Evolutionary conservation across 2,888 invertebrate species (phyloP).

Genomic region (Scaptomyza parva): DNA sequence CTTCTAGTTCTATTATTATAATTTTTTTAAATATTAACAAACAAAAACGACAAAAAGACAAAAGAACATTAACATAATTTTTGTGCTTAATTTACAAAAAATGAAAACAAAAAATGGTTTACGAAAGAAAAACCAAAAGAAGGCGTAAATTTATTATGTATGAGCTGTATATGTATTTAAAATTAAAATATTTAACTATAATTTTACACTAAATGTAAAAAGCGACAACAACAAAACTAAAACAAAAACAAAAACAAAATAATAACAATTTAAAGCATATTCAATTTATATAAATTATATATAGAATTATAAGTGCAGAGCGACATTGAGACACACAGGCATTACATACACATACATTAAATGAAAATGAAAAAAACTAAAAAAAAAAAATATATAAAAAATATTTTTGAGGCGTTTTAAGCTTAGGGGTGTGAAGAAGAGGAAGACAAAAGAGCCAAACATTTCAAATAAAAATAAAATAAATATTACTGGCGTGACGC

Average conservation of each 20-base stretch:
- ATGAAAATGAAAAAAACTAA: conserved; percentile 10
- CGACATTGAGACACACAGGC: conserved; percentile 44
- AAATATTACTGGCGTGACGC: conserved; percentile 65
- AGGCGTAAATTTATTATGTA: conserved; percentile 77
- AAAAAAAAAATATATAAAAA: conserved; percentile 28
- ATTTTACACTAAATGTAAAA: conserved; percentile 79
- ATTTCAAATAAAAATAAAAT: conserved; percentile 78
- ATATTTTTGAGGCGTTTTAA: conserved; percentile 81
- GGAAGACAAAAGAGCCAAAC: conserved; percentile 61
- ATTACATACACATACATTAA: conserved; percentile 21
- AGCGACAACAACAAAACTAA: conserved; percentile 47
- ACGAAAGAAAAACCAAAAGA: no score
- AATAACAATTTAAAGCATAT: conserved; percentile 49
- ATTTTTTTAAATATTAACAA: conserved; percentile 55
- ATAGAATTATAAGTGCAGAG: conserved; percentile 51
- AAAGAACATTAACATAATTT: conserved; percentile 70
- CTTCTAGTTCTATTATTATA: conserved; percentile 25
- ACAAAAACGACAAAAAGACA: conserved; percentile 68
- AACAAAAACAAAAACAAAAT: conserved; percentile 38
- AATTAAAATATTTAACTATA: conserved; percentile 72
- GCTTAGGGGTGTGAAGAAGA: conserved; percentile 44
- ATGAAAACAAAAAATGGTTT: conserved; percentile 10
- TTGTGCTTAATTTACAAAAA: conserved; percentile 74
- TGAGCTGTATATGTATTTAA: conserved; percentile 79
- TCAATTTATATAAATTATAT: conserved; percentile 43